Conservation (phyloP, 2,113 vertebrate species). For the Lepisosteus oculatus region DNA sequence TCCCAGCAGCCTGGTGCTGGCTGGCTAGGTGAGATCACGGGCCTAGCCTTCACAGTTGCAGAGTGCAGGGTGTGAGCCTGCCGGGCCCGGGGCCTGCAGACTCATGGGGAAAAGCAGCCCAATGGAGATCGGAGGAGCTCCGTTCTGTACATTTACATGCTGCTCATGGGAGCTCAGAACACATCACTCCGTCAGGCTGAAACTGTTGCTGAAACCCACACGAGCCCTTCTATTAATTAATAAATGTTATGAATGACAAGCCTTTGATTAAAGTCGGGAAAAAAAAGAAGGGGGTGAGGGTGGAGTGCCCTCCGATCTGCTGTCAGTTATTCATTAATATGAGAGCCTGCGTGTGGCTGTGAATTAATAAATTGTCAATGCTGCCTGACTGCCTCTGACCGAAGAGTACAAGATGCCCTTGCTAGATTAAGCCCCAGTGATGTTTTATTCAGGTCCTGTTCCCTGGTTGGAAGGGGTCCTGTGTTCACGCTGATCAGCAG, state of each 20-base stretch:
- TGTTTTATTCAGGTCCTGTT: slow-evolving; percentile 13
- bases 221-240: slow-evolving; percentile 8
- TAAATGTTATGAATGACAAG: slow-evolving; percentile 1
- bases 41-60: no score
- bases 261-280: not conserved
- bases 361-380: not conserved
- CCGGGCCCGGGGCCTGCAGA: no score
- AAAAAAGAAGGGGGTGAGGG: not conserved
- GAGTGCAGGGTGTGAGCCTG: no score
- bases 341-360: not conserved
- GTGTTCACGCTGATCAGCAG: slow-evolving; percentile 7
- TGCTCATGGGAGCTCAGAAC: not conserved
- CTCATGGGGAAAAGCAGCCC: no score
- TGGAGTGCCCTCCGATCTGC: slow-evolving; percentile 7
- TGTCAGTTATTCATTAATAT: slow-evolving; percentile 15
- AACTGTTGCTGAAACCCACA: not conserved
- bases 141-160: slow-evolving; percentile 1
- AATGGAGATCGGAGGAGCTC: no score
- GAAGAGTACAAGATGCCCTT: not conserved
- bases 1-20: no score
- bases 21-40: no score
- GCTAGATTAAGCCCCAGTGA: slow-evolving; percentile 5
- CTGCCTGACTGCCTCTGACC: not conserved
- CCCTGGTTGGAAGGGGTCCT: not conserved
- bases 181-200: not conserved